These are phyloP conservation scores for Emmelina monodactyla DNA, from an alignment of 2,888 invertebrate species.

Conservation along the genomic window DNA sequence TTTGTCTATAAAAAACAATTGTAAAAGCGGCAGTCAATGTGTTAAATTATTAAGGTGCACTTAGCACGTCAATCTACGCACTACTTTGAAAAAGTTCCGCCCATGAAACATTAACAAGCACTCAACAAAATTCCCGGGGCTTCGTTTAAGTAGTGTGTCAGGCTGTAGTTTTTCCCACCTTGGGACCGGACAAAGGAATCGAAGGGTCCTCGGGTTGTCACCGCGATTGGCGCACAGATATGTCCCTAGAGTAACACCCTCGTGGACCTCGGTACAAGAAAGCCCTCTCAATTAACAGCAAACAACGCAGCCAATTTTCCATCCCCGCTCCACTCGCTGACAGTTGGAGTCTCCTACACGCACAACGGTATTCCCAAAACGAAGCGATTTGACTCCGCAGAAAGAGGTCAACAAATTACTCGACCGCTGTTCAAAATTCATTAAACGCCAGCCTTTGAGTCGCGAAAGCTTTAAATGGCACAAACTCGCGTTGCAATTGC, in stretches of 20 bases:
- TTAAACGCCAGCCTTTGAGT: too few relatives aligned
- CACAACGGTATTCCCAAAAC: slow-evolving; percentile 32
- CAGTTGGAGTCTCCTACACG: slow-evolving; percentile 52
- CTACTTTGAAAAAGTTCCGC: slow-evolving; percentile 61
- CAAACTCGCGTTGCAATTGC: too few relatives aligned
- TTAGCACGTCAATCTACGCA: slow-evolving; percentile 60
- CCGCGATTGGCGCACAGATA: slow-evolving; percentile 58
- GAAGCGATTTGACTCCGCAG: too few relatives aligned
- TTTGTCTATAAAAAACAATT: slow-evolving; percentile 19
- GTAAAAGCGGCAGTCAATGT: slow-evolving; percentile 24
- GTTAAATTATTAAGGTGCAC: slow-evolving; percentile 63
- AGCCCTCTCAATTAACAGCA: slow-evolving; percentile 62
- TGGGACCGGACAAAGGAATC: slow-evolving; percentile 31
- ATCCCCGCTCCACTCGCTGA: slow-evolving; percentile 49
- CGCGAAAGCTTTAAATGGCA: too few relatives aligned
- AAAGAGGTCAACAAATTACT: too few relatives aligned
- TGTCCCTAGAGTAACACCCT: slow-evolving; percentile 57
- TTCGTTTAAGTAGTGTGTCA: slow-evolving; percentile 64
- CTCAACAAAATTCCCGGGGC: slow-evolving; percentile 62
- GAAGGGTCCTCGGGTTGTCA: slow-evolving; percentile 60
- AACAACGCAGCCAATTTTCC: slow-evolving; percentile 56
- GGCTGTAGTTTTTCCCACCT: slow-evolving; percentile 65
- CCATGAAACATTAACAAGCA: slow-evolving; percentile 67
- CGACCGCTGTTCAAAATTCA: too few relatives aligned
- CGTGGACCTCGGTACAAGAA: slow-evolving; percentile 31